These are phyloP conservation scores for Ethmia dodecea DNA, from an alignment of 2,888 invertebrate genomes.

Conservation along the genomic window DNA sequence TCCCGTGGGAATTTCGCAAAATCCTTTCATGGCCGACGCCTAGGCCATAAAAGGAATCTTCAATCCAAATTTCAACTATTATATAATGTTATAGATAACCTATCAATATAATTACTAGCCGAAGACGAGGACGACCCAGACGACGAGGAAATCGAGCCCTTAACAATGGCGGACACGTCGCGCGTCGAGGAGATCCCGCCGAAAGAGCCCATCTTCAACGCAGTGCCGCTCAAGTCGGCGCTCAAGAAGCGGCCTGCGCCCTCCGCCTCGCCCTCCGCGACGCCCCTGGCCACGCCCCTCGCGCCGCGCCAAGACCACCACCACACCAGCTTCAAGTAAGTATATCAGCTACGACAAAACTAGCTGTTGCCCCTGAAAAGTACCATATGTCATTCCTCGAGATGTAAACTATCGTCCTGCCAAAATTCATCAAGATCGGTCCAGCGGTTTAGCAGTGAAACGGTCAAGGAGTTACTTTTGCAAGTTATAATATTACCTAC, in stretches of 20 bases:
- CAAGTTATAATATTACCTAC: too few relatives aligned
- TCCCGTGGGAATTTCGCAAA: too few relatives aligned
- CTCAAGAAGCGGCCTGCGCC: slow-evolving; percentile 89
- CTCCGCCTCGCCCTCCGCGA: slow-evolving; percentile 83
- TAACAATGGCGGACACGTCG: slow-evolving; percentile 84
- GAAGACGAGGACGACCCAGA: slow-evolving; percentile 81
- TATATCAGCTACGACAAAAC: slow-evolving; percentile 25
- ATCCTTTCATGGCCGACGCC: too few relatives aligned
- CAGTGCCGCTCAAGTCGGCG: slow-evolving; percentile 94
- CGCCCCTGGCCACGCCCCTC: slow-evolving; percentile 61
- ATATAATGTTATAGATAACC: too few relatives aligned
- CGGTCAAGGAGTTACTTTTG: too few relatives aligned
- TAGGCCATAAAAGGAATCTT: too few relatives aligned
- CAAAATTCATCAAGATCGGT: too few relatives aligned
- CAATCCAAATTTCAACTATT: too few relatives aligned
- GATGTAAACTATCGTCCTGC: too few relatives aligned
- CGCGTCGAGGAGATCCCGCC: slow-evolving; percentile 95
- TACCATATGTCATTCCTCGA: too few relatives aligned
- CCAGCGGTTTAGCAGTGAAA: too few relatives aligned
- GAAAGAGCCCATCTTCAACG: slow-evolving; percentile 94
- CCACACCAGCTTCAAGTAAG: slow-evolving; percentile 89
- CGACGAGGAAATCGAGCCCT: slow-evolving; percentile 81
- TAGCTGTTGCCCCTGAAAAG: too few relatives aligned
- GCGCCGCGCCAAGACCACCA: slow-evolving; percentile 83
- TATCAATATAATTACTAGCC: slow-evolving; percentile 40